Evolutionary conservation across 2,113 vertebrate genomes (phyloP).

Genomic region (Megaptera novaeangliae): DNA sequence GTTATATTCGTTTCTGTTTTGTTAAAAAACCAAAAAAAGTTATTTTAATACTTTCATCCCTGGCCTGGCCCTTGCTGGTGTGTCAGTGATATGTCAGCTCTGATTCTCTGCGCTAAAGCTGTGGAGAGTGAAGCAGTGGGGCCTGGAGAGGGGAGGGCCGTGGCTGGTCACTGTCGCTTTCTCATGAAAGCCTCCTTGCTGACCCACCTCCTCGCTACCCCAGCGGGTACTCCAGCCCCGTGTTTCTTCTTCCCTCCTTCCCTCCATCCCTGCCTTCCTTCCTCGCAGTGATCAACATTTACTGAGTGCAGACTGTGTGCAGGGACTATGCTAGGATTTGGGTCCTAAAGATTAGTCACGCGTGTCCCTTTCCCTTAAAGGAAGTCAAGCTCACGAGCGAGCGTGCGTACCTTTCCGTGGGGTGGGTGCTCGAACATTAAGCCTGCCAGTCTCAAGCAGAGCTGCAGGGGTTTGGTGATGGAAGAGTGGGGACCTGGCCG

Average conservation of each 20-base stretch:
- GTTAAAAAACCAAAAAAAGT: neutral
- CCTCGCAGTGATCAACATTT: neutral
- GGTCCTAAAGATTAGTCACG: neutral
- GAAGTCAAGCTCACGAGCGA: neutral
- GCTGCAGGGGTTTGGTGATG: neutral
- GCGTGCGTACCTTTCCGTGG: accelerated
- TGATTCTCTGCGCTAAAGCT: neutral
- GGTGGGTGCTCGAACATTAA: neutral
- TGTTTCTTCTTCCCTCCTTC: neutral
- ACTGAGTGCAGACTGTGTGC: neutral
- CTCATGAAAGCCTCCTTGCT: neutral
- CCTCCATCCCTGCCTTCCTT: neutral
- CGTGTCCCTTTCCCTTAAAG: neutral
- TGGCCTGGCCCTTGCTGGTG: neutral
- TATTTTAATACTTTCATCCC: neutral
- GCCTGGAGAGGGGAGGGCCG: too few relatives aligned
- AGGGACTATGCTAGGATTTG: neutral
- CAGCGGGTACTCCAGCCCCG: accelerated
- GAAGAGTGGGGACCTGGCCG: neutral
- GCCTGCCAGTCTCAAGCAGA: neutral
- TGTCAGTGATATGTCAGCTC: neutral
- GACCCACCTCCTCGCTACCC: neutral
- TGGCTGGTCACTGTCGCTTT: neutral
- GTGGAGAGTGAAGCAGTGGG: neutral
- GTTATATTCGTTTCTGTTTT: neutral